Base-by-base conservation (phyloP, 2,888 invertebrate genomes). In the Stenolophus ochropezus region DNA sequence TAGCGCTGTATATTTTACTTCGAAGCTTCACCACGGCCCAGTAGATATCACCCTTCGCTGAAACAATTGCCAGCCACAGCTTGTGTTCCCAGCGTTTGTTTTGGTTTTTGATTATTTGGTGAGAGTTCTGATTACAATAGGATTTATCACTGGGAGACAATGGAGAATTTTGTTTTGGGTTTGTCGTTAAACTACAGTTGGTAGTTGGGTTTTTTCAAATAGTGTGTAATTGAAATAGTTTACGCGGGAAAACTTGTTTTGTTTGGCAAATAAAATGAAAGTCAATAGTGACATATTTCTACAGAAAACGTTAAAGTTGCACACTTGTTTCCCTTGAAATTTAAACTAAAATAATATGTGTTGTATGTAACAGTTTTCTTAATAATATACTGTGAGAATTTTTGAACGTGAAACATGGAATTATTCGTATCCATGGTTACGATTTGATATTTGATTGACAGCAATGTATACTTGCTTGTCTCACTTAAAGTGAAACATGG, bases 1-100 rank as follows among this genome's bases (percentile, higher is more conserved):
- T 76, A 76, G 76, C 76, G 33, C 18, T 27, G 76, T 76, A 76
- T 76, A 76, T 76, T 76, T 76, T 58, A 76, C 76, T 58, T 76
- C 76, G 76, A 76, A 56, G 76, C 76, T 75, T 56, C 56, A 25
- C 73, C 73, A 73, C 21, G 47, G 20, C 49, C 47, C 73, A 23
- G 5, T 49, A 49, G 33, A 69, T 69, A 21, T 27, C 73, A 20
- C 73, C 21, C 18, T 23, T 14, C 49, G 5, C 16, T 23, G 49
- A 73, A 73, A 73, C 73, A 73, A 73, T 73, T 73, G 73, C 49
- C 49, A 73, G n/a, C 23, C 49, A 23, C 73, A 21, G 16, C 47
- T 47, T 33, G 14, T 14, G 61, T 23, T 23, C 23, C 33, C 65
- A 27, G 20, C 49, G 49, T 73, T 73, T 73, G 73, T 73, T 73